Percentiles rank a stretch among this genome's conserved stretches.
phyloP scores from a whole-genome alignment of 2,888 invertebrate species.

The Nudaria mundana region DNA sequence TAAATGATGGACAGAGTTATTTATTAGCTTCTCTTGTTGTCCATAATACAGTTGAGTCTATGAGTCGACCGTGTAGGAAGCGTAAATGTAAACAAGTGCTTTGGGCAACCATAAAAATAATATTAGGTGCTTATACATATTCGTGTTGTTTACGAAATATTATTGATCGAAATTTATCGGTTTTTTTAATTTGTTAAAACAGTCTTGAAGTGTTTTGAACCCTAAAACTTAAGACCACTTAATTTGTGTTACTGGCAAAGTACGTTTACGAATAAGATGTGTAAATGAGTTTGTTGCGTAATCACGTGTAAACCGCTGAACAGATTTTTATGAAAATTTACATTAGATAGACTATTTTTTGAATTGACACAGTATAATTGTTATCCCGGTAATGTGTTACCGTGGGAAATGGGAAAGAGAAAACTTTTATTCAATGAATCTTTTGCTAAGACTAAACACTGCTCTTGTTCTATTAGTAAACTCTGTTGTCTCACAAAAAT shows the following conservation, averaged over 20 bases:
- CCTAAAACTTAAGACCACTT: background rate
- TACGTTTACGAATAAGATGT: no score
- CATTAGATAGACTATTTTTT: no score
- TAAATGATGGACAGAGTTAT: constrained; percentile 20
- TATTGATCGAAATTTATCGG: constrained; percentile 31
- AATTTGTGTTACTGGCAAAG: constrained; percentile 3
- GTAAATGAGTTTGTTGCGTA: no score
- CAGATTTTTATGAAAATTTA: no score
- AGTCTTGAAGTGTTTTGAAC: background rate
- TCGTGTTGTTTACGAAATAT: constrained; percentile 30
- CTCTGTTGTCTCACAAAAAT: constrained; percentile 14
- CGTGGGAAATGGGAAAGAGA: no score
- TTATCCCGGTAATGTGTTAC: no score
- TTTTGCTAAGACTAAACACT: no score
- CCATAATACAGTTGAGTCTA: constrained; percentile 22
- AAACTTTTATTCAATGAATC: no score
- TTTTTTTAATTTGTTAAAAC: constrained; percentile 13
- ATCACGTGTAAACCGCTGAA: no score
- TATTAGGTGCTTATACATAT: constrained; percentile 33
- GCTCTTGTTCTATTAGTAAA: constrained; percentile 7
- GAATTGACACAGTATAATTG: no score
- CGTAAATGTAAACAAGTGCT: constrained; percentile 33
- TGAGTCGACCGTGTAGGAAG: constrained; percentile 25
- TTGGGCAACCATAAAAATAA: constrained; percentile 28
- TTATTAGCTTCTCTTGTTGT: constrained; percentile 22